Base-by-base conservation (phyloP, 30 jellyfish, hydroid and myxozoan species). In the Turritopsis dohrnii region DNA sequence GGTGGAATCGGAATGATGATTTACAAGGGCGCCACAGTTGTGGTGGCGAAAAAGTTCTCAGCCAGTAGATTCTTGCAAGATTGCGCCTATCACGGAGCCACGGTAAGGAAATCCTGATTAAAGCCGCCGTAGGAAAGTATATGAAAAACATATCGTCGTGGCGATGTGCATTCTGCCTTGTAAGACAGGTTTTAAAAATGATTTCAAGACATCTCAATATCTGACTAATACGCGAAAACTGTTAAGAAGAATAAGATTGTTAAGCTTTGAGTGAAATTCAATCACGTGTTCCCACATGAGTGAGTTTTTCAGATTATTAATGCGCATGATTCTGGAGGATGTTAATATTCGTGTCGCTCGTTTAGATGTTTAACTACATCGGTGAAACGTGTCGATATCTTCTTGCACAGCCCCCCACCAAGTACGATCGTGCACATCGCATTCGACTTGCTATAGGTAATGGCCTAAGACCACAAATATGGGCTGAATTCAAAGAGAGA, bases 381-480 rank as follows among this genome's bases (percentile, higher is more conserved):
- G 99, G 99, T 25, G 99, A 95, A 69, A 87, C 89, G 0, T 95
- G 99, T 83, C 97, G 99, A 54, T 95, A 89, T 66, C 84, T 95
- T 52, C 82, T 95, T 71, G 96, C 96, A 25, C 96, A 88, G 71
- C 97, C 96, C 20, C 88, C 82, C 8, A 77, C 66, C 20, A 81
- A 72, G 16, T 16, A 83, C 16, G 99, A 95, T 75, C 83, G 76
- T 30, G 66, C 71, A 0, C 97, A 87, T 81, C 79, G 72, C 29
- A 72, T 95, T 0, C 72, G 99, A 31, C 72, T 89, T 25, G 96
- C 96, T 1, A 5, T 90, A 71, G 99, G 99, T 21, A 95, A 95
- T 85, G 99, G 99, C 8, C 83, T 95, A 21, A 74, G 97, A 71
- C 96, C 97, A 0, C 93, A 83, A 31, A 95, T 95, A 9, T 95